phyloP scores from a whole-genome alignment of 1,140 invertebrate genomes.

The Schlechtendalia chinensis region DNA sequence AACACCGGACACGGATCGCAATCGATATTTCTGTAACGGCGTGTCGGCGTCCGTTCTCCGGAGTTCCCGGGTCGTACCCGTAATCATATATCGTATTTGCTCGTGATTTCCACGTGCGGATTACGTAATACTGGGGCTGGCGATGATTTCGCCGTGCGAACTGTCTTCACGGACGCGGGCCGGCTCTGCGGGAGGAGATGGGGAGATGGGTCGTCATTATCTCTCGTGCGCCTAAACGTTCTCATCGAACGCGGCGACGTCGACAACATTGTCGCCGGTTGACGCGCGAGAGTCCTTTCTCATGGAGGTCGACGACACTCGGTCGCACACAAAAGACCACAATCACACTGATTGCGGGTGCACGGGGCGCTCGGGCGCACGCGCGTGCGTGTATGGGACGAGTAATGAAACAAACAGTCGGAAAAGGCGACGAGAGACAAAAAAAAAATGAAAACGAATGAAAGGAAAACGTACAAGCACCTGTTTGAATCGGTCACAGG shows the following conservation, averaged over 20 bases:
- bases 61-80: too few species aligned
- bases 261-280: slow-evolving; percentile 5
- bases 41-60: too few species aligned
- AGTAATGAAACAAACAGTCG: slow-evolving; percentile 43
- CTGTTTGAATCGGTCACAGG: slow-evolving; percentile 47
- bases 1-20: too few species aligned
- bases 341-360: too few species aligned
- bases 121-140: too few species aligned
- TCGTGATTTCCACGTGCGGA: too few species aligned
- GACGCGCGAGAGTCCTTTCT: slow-evolving; percentile 25
- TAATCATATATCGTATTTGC: too few species aligned
- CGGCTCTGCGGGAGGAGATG: too few species aligned
- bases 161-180: too few species aligned
- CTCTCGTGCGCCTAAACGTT: neutral
- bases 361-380: neutral
- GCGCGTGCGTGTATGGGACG: neutral
- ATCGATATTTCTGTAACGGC: too few species aligned
- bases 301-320: slow-evolving; percentile 45
- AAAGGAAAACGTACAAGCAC: slow-evolving; percentile 28
- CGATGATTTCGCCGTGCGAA: too few species aligned
- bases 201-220: neutral
- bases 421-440: slow-evolving; percentile 17
- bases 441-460: slow-evolving; percentile 36
- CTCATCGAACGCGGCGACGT: neutral
- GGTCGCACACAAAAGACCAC: slow-evolving; percentile 35